These are phyloP conservation scores for Megamerina dolium DNA, from an alignment of 2,888 invertebrate genomes.

Conservation along the genomic window DNA sequence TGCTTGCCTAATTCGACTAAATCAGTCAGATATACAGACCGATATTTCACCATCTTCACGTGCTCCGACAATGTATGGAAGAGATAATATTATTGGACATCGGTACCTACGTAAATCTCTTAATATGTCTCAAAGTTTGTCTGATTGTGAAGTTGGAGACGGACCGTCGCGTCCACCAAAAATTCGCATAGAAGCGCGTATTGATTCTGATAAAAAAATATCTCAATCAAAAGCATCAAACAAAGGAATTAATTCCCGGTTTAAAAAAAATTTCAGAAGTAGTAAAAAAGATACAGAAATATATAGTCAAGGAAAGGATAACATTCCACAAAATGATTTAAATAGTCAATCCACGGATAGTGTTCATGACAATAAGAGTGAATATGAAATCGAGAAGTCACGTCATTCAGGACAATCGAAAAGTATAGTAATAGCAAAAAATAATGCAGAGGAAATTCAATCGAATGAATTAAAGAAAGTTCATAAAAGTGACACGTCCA, in stretches of 20 bases:
- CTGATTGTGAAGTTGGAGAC: conserved; percentile 19
- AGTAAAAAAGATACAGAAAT: too few relatives aligned
- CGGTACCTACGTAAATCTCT: conserved; percentile 32
- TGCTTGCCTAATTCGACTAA: too few relatives aligned
- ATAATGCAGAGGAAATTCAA: not conserved
- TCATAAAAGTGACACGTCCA: conserved; percentile 1
- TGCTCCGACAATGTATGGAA: conserved; percentile 33
- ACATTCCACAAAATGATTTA: too few relatives aligned
- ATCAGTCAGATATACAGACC: too few relatives aligned
- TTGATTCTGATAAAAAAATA: conserved; percentile 28
- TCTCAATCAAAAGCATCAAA: conserved; percentile 4
- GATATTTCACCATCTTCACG: conserved; percentile 14
- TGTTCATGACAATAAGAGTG: too few relatives aligned
- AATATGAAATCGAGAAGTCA: not conserved
- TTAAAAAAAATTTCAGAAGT: conserved; percentile 16
- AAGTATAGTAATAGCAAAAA: not conserved
- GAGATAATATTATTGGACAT: conserved; percentile 29
- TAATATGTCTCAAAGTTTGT: conserved; percentile 23
- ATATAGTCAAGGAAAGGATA: too few relatives aligned
- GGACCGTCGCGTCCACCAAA: conserved; percentile 26
- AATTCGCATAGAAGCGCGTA: conserved; percentile 32
- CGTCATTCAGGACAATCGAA: not conserved
- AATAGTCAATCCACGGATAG: too few relatives aligned
- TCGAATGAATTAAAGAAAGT: not conserved
- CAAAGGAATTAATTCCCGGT: conserved; percentile 6